Conservation (phyloP, 2,888 invertebrate species). For the Chloromyia formosa region DNA sequence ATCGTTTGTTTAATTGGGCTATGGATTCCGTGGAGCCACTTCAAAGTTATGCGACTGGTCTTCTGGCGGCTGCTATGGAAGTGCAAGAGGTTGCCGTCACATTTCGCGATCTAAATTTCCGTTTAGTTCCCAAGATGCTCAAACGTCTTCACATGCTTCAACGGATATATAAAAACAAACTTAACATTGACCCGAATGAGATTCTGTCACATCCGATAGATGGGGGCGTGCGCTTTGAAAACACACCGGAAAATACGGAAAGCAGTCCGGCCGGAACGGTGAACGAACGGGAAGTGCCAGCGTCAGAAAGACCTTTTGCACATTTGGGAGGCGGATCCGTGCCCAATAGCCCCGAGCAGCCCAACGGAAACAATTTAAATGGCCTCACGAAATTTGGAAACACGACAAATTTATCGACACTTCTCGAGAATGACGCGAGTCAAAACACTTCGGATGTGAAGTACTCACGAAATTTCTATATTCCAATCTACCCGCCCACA, state of each 20-base stretch:
- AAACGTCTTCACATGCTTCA: conserved; percentile 81
- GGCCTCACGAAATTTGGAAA: conserved; percentile 54
- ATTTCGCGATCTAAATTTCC: conserved; percentile 82
- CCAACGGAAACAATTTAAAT: conserved; percentile 45
- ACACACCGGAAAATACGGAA: conserved; percentile 30
- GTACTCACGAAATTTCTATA: conserved; percentile 63
- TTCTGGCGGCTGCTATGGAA: conserved; percentile 96
- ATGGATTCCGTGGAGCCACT: conserved; percentile 87
- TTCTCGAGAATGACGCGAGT: conserved; percentile 59
- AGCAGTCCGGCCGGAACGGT: conserved; percentile 39
- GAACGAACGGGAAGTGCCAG: background rate
- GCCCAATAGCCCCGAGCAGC: conserved; percentile 59
- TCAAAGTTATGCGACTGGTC: conserved; percentile 92
- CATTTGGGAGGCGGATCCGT: conserved; percentile 63
- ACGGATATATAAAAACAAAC: conserved; percentile 55
- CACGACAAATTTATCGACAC: conserved; percentile 59
- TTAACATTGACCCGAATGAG: conserved; percentile 11
- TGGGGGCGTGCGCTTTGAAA: conserved; percentile 13
- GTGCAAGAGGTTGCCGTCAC: conserved; percentile 93
- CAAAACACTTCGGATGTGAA: conserved; percentile 52
- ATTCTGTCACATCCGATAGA: conserved; percentile 27
- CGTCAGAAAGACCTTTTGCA: conserved; percentile 66
- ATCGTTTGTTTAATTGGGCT: conserved; percentile 89
- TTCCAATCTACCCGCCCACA: conserved; percentile 90
- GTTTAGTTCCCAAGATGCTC: conserved; percentile 87